Evolutionary conservation across 2,113 vertebrate species (phyloP).

Genomic region (Microcebus griseorufus): DNA sequence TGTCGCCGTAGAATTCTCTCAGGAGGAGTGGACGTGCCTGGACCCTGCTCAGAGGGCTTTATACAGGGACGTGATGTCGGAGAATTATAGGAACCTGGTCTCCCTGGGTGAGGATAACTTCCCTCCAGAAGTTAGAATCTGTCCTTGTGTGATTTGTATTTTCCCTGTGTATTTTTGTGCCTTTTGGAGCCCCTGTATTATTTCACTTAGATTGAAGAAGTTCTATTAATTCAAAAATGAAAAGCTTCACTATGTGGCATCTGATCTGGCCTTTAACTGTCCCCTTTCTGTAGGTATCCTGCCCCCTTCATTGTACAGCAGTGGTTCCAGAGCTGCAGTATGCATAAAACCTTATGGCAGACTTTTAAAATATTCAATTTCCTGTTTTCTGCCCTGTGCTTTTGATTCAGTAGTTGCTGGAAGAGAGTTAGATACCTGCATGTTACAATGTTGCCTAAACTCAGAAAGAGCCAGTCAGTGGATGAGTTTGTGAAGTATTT

Average conservation of each 20-base stretch:
- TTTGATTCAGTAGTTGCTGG: not conserved
- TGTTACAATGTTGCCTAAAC: not conserved
- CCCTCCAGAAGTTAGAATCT: not conserved
- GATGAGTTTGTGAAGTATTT: not conserved
- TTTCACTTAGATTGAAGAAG: not conserved
- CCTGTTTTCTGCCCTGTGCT: not conserved
- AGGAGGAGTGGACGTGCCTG: not conserved
- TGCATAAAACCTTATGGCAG: not conserved
- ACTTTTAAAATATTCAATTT: not conserved
- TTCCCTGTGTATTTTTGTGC: not conserved
- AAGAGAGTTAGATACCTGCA: not conserved
- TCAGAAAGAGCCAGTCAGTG: not conserved
- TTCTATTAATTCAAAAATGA: not conserved
- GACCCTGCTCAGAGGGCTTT: not conserved
- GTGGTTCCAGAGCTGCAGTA: not conserved
- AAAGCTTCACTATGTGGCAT: not conserved
- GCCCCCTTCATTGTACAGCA: not conserved
- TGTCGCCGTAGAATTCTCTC: conserved; percentile 10
- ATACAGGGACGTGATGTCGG: not conserved
- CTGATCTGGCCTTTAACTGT: not conserved
- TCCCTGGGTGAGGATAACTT: not conserved
- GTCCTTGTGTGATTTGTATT: not conserved
- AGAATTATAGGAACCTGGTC: not conserved
- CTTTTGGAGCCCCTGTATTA: not conserved
- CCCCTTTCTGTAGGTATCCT: not conserved